Evolutionary conservation across 2,113 vertebrate genomes (phyloP).

Genomic region (Callipepla californica): DNA sequence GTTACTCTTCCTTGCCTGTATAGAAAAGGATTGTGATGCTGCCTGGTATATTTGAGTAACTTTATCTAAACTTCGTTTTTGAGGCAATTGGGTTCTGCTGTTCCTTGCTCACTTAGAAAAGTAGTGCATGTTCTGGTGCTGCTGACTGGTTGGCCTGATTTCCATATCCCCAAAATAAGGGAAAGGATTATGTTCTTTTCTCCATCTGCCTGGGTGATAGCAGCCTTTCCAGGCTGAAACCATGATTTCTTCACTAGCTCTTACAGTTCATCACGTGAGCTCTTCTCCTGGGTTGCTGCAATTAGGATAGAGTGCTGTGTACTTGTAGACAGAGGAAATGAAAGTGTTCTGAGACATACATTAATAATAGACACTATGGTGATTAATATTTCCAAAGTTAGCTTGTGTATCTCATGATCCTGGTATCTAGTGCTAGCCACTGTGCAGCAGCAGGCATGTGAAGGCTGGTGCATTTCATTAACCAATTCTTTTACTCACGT

Average conservation of each 20-base stretch:
- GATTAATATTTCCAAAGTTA: neutral
- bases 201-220: neutral
- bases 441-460: neutral
- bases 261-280: neutral
- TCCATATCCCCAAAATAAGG: no score
- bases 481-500: neutral
- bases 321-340: neutral
- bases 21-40: neutral
- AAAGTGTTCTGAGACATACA: neutral
- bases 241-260: neutral
- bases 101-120: conserved; percentile 21
- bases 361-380: neutral
- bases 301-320: neutral
- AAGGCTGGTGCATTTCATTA: neutral
- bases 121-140: neutral
- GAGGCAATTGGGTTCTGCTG: neutral
- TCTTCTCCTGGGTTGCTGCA: neutral
- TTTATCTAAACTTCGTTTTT: neutral
- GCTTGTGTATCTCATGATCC: rapidly evolving
- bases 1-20: neutral
- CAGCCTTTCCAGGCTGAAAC: neutral
- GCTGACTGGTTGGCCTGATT: neutral
- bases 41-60: neutral
- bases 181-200: neutral
- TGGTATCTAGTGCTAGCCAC: neutral